A percentile compares a stretch with the other conserved stretches of the same genome.
These are phyloP conservation scores for Petrocephalus zakoni DNA, from an alignment of 2,113 vertebrate species.

Conservation along the genomic window DNA sequence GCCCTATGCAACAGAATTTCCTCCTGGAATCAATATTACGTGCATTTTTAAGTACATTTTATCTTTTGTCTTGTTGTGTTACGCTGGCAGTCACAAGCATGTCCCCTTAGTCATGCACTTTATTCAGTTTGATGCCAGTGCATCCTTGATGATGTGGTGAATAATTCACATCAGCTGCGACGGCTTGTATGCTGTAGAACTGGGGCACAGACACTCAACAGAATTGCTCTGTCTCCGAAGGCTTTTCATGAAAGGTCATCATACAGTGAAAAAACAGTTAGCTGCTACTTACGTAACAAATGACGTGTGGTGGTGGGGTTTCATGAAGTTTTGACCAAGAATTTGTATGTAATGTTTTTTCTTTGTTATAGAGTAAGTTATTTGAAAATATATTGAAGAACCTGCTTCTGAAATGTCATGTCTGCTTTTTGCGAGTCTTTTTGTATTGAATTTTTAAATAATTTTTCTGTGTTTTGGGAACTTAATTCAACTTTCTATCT, in stretches of 20 bases:
- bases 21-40: background rate
- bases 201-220: conserved; percentile 29
- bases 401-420: background rate
- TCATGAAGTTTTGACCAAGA: background rate
- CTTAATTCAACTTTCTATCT: too few species aligned
- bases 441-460: background rate
- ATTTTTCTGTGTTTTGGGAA: background rate
- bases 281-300: background rate
- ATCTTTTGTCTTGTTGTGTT: background rate
- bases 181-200: conserved; percentile 28
- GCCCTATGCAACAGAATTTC: background rate
- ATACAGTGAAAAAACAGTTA: background rate
- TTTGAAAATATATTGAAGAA: background rate
- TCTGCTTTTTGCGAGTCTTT: background rate
- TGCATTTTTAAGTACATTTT: background rate
- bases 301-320: background rate
- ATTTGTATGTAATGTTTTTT: background rate
- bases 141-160: conserved; percentile 31
- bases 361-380: background rate
- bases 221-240: background rate
- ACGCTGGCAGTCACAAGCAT: background rate
- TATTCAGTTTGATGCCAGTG: conserved; percentile 50
- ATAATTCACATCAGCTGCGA: conserved; percentile 43
- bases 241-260: background rate
- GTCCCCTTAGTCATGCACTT: conserved; percentile 21